These are phyloP conservation scores for Bradynema listronoti DNA, from an alignment of 1,140 invertebrate genomes.

Conservation along the genomic window DNA sequence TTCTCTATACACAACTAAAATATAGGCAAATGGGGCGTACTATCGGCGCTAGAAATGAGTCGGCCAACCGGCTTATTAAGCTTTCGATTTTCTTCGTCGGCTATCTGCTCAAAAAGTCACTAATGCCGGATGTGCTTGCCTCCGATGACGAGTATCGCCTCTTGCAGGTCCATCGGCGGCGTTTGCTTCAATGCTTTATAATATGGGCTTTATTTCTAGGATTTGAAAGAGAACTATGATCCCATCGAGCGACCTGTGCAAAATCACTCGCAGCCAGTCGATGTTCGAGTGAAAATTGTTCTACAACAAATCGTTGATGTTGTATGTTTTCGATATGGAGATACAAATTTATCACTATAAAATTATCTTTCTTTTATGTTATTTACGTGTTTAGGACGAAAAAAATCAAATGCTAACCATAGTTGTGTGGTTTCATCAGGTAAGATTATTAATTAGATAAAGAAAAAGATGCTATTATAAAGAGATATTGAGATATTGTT, in stretches of 20 bases:
- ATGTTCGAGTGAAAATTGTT: conserved; percentile 90
- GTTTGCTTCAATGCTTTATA: neutral
- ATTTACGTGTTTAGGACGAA: conserved; percentile 59
- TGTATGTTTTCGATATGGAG: conserved; percentile 9
- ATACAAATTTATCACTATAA: neutral
- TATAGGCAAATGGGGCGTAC: too few relatives aligned
- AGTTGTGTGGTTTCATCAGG: conserved; percentile 48
- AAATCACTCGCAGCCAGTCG: conserved; percentile 88
- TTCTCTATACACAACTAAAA: too few relatives aligned
- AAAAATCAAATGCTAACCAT: conserved; percentile 53
- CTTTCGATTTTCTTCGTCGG: too few relatives aligned
- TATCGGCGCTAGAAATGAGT: too few relatives aligned
- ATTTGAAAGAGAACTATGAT: conserved; percentile 69
- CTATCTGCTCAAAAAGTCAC: too few relatives aligned
- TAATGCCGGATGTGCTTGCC: neutral
- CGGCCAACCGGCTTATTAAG: too few relatives aligned
- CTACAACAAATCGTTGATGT: conserved; percentile 99
- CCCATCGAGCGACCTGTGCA: conserved; percentile 87
- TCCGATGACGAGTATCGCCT: conserved; percentile 29
- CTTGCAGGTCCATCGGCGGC: conserved; percentile 13
- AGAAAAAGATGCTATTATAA: too few relatives aligned
- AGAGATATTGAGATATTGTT: too few relatives aligned
- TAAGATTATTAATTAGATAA: too few relatives aligned
- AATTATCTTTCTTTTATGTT: neutral
- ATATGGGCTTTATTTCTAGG: too few relatives aligned